phyloP scores from a whole-genome alignment of 2,888 invertebrate genomes.

The Enchytraeus crypticus region DNA sequence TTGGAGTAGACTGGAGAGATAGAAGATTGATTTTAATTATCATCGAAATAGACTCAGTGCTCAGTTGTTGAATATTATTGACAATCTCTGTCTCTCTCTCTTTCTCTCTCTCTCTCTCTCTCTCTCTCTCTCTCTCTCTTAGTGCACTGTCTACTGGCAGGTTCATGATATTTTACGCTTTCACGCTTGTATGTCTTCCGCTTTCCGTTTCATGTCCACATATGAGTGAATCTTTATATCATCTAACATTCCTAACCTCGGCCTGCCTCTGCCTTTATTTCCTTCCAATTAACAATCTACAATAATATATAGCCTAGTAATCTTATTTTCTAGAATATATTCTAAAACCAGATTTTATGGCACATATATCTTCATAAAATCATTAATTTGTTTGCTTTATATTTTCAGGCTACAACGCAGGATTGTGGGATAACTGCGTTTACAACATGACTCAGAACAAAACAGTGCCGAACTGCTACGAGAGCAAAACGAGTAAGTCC shows the following conservation, averaged over 20 bases:
- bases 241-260: too few relatives aligned
- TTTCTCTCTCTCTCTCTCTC: background rate
- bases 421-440: conserved; percentile 1
- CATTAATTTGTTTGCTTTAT: too few relatives aligned
- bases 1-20: too few relatives aligned
- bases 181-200: too few relatives aligned
- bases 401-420: conserved; percentile 1
- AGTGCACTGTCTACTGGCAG: too few relatives aligned
- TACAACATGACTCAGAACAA: background rate
- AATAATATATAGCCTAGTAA: background rate
- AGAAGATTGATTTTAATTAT: too few relatives aligned
- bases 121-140: background rate
- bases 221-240: too few relatives aligned
- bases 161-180: too few relatives aligned
- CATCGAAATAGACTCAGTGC: too few relatives aligned
- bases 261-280: too few relatives aligned
- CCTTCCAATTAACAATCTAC: background rate
- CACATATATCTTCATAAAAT: background rate
- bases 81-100: background rate
- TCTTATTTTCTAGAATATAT: background rate
- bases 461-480: conserved; percentile 1
- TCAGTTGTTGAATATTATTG: too few relatives aligned
- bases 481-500: background rate
- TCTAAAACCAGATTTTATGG: background rate
- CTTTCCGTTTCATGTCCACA: too few relatives aligned